phyloP scores from a whole-genome alignment of 2,113 vertebrate genomes.

The Todiramphus chloris region DNA sequence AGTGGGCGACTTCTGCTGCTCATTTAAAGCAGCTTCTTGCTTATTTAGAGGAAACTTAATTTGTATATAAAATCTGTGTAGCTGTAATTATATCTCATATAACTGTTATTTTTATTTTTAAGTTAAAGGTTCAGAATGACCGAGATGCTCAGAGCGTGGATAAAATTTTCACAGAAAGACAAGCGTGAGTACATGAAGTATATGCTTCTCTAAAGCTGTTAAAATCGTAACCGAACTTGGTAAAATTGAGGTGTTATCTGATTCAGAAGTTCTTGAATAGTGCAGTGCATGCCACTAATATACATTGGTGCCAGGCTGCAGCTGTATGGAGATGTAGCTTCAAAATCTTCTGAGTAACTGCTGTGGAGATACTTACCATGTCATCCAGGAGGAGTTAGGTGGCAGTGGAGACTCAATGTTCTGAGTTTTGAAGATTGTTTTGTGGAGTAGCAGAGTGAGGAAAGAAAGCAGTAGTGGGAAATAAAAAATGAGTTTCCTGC shows the following conservation, averaged over 20 bases:
- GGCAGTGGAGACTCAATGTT: not conserved
- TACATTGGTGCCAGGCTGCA: not conserved
- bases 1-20: not conserved
- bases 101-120: not conserved
- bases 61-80: not conserved
- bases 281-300: not conserved
- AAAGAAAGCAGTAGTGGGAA: not conserved
- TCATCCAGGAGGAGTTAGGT: not conserved
- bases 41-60: not conserved
- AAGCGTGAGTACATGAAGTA: constrained; percentile 81
- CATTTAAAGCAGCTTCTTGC: not conserved
- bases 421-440: not conserved
- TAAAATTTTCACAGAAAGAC: constrained; percentile 91
- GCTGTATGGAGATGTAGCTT: not conserved
- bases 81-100: not conserved
- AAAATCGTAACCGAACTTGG: not conserved
- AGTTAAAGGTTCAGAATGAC: constrained; percentile 94
- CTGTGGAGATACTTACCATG: not conserved
- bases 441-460: not conserved
- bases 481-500: not conserved
- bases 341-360: not conserved
- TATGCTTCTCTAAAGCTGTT: not conserved
- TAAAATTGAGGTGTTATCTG: not conserved
- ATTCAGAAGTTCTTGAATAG: not conserved
- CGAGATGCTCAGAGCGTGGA: constrained; percentile 87